Percentiles rank a stretch among this genome's conserved stretches.
These are phyloP conservation scores for Bombus balteatus DNA, from an alignment of 1,140 invertebrate species.

Conservation along the genomic window DNA sequence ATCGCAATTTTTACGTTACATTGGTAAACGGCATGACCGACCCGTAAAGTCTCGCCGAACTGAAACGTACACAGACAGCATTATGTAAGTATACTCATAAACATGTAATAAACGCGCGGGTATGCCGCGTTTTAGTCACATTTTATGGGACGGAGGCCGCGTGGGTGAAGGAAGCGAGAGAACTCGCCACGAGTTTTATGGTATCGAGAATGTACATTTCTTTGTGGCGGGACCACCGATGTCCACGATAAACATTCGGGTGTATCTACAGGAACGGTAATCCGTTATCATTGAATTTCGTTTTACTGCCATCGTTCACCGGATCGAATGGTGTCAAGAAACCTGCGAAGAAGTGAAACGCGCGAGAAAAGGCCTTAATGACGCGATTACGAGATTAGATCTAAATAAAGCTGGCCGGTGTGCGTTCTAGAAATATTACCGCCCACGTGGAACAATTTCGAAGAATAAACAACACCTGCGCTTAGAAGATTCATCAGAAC, in stretches of 20 bases:
- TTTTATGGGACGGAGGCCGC: constrained; percentile 58
- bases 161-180: constrained; percentile 51
- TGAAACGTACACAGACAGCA: constrained; percentile 40
- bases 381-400: constrained; percentile 34
- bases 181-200: constrained; percentile 44
- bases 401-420: background rate
- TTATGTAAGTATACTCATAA: constrained; percentile 60
- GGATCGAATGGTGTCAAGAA: background rate
- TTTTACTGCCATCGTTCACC: constrained; percentile 15
- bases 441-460: background rate
- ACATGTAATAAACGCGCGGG: constrained; percentile 57
- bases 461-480: background rate
- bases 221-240: constrained; percentile 10
- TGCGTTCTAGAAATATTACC: constrained; percentile 10
- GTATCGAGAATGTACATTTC: constrained; percentile 36
- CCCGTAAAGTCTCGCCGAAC: constrained; percentile 13
- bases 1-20: constrained; percentile 33
- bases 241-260: constrained; percentile 53
- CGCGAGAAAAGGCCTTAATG: background rate
- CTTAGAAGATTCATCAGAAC: constrained; percentile 22
- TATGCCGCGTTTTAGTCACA: constrained; percentile 58
- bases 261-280: constrained; percentile 46
- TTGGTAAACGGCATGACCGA: background rate
- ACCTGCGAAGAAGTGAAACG: background rate
- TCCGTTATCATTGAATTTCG: constrained; percentile 54